Evolutionary conservation across 2,888 invertebrate genomes (phyloP).

Genomic region (Eutolmus rufibarbis): DNA sequence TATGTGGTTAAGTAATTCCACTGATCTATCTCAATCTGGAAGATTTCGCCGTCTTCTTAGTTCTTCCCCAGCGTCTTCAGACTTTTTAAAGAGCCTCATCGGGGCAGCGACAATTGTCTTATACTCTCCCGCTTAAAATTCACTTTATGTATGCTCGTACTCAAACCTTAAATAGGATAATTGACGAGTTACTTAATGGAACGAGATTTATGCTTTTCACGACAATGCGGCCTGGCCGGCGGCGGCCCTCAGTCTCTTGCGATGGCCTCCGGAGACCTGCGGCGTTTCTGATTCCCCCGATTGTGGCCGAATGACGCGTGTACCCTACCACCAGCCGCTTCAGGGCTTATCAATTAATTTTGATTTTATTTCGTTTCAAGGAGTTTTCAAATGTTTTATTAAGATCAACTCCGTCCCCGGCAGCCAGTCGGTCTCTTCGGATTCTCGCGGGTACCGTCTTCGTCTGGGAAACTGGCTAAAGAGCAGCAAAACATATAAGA

Average conservation of each 20-base stretch:
- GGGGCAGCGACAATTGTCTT: constrained; percentile 26
- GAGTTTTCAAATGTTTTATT: constrained; percentile 28
- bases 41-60: background rate
- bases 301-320: background rate
- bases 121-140: constrained; percentile 20
- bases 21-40: constrained; percentile 25
- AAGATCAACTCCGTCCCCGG: background rate
- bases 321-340: background rate
- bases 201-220: constrained; percentile 41
- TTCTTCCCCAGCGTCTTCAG: background rate
- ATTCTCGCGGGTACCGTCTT: background rate
- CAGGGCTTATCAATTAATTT: constrained; percentile 35
- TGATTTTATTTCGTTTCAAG: constrained; percentile 32
- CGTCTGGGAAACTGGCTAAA: background rate
- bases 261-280: background rate
- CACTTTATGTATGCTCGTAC: constrained; percentile 17
- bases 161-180: constrained; percentile 40
- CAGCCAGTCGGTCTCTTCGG: background rate
- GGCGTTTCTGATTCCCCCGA: background rate
- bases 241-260: background rate
- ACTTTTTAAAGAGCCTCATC: constrained; percentile 4
- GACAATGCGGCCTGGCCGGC: background rate
- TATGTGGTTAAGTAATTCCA: constrained; percentile 3
- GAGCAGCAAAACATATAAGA: background rate
- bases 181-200: constrained; percentile 41